Base-by-base conservation (phyloP, 2,113 vertebrate species). In the Scolopax mira region DNA sequence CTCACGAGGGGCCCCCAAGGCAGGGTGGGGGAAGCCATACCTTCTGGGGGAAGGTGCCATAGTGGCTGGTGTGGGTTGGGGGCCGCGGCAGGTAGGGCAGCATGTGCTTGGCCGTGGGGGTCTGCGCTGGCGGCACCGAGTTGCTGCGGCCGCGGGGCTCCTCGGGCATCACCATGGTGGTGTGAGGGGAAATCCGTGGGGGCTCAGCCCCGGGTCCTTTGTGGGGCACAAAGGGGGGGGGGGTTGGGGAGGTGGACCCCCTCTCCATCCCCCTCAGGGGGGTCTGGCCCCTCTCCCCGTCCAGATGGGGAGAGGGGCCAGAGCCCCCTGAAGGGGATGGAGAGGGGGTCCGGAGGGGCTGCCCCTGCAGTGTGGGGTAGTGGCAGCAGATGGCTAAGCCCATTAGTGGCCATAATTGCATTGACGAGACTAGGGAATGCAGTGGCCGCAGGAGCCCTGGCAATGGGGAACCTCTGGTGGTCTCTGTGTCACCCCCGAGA, bases 81-180 rank as follows among this genome's bases (percentile, higher is more conserved):
- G 98, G 97, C 90, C 97, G 95, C 3, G 98, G 98, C 65, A 98
- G 96, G 89, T 98, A 98, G 1, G 98, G 97, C 93, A 98, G 94
- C 95, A 98, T 96, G 79, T 98, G 98, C 96, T 98, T 98, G 30
- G 98, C 98, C 0, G 95, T 97, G 28, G 98, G 98, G 17, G 94
- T 94, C 89, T 98, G 97, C 3, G 87, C 96, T 1, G 87, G 97
- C 0, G 98, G 98, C 30, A 98, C 95, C 70, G 98, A 98, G 95
- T 98, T 98, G 87, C 98, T 98, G 60, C 98, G 96, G 65, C 85
- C 78, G 1, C 94, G 91, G 14, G 94, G 84, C 44, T 98, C 96
- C 65, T 97, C 90, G 0, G 70, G 41, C 17, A 93, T 85, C 88
- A 87, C 95, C 95, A 96, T 95, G 78, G 88, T 1, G 1, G 80